Evolutionary conservation across 2,797 vertebrate species (phyloP).

Genomic region (Petrocephalus schoutedeni): DNA sequence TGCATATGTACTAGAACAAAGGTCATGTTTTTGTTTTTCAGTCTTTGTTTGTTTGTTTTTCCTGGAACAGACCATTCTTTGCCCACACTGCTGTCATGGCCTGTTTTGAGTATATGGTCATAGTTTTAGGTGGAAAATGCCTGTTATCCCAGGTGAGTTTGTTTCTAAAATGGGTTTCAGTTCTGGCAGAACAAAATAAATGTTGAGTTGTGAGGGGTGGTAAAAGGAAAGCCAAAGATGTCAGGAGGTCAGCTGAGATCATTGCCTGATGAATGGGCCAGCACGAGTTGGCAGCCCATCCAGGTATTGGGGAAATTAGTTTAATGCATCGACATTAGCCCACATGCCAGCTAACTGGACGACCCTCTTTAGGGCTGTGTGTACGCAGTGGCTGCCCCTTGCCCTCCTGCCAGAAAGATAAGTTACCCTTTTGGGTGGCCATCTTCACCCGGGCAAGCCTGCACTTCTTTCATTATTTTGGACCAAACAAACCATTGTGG

Average conservation of each 20-base stretch:
- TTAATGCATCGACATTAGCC: neutral
- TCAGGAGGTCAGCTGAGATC: neutral
- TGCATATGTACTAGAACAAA: neutral
- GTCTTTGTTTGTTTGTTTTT: neutral
- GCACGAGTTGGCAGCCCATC: neutral
- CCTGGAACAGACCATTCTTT: neutral
- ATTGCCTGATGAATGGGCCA: neutral
- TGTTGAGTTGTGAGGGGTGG: neutral
- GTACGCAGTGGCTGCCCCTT: neutral
- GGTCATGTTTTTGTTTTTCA: neutral
- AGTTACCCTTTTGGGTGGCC: neutral
- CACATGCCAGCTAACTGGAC: neutral
- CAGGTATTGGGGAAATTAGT: neutral
- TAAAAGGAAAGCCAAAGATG: neutral
- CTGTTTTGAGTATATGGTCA: neutral
- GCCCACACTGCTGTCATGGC: neutral
- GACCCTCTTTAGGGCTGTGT: neutral
- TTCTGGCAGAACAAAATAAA: neutral
- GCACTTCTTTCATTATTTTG: neutral
- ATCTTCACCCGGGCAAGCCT: neutral
- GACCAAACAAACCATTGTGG: neutral
- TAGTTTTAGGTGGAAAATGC: neutral
- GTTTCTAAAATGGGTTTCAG: neutral
- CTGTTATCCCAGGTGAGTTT: neutral
- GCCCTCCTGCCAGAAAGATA: neutral